Base-by-base conservation (phyloP, 1,140 invertebrate genomes). In the Sipha flava region DNA sequence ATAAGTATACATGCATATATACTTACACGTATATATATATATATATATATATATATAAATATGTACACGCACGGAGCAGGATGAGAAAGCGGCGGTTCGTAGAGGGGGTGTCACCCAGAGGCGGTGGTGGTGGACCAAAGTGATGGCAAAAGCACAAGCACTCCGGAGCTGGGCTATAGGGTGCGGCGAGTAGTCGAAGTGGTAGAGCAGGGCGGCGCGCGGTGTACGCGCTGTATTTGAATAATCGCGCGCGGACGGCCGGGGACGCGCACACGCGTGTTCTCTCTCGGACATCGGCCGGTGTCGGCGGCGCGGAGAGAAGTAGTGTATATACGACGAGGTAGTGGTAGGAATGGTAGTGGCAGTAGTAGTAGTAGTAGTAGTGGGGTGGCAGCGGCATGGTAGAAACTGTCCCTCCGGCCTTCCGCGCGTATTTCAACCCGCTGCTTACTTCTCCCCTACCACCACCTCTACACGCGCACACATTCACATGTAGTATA, bases 261-360 rank as follows among this genome's bases (percentile, higher is more conserved):
- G 72, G 49, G 73, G 52, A 21, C 31, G 73, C 73, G 73, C 52
- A 40, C 73, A 59, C 73, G 52, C 73, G 73, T 77, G 52, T 23
- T 77, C 73, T 77, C 73, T 77, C 73, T 77, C 73, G 73, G 73
- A 77, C 73, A 77, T 77, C 73, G 73, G 73, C 49, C 52, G 49
- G 73, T 40, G 52, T 37, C 49, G 73, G 70, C 4, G 29, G 70
- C n/a, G 70, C n/a, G 70, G 47, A 75, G 68, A 49, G n/a, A 43
- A 47, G 52, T 3, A 2, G 14, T 49, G n/a, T 49, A 49, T n/a
- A n/a, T 49, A n/a, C 18, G 18, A 1, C 6, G 14, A n/a, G n/a
- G n/a, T n/a, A n/a, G n/a, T n/a, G n/a, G n/a, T n/a, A n/a, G n/a
- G n/a, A n/a, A n/a, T n/a, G n/a, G n/a, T n/a, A n/a, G n/a, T n/a